A percentile compares a stretch with the other conserved stretches of the same genome.
These are phyloP conservation scores for Seira ritae DNA, from an alignment of 2,888 invertebrate species.

Conservation along the genomic window DNA sequence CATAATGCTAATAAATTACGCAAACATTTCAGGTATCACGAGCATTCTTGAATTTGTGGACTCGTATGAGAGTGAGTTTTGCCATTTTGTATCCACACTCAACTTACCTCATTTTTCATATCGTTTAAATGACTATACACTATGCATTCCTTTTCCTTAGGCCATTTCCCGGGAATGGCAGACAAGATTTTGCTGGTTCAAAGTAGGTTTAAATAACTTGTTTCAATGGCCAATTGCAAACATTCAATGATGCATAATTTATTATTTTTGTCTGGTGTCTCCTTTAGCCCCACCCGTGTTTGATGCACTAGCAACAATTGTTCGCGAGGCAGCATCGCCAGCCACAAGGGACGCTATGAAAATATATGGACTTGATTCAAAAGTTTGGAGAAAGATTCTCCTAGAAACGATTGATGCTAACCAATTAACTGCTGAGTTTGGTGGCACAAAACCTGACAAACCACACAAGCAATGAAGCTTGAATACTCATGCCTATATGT, in stretches of 20 bases:
- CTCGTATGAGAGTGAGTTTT: constrained; percentile 52
- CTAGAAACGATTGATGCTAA: constrained; percentile 29
- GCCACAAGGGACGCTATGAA: constrained; percentile 38
- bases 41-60: constrained; percentile 48
- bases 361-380: constrained; percentile 43
- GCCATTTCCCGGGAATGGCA: constrained; percentile 49
- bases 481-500: no score
- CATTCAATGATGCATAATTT: background rate
- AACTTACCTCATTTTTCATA: constrained; percentile 4
- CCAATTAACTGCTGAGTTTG: constrained; percentile 48
- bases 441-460: constrained; percentile 38
- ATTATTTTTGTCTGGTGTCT: background rate
- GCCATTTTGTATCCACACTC: no score
- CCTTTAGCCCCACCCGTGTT: constrained; percentile 43
- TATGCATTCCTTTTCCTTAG: background rate
- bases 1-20: background rate
- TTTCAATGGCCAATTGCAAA: background rate
- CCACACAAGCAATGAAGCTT: background rate
- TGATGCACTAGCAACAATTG: constrained; percentile 28
- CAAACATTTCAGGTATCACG: constrained; percentile 27
- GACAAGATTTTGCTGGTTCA: constrained; percentile 36
- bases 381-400: constrained; percentile 39
- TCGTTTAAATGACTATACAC: background rate
- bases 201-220: constrained; percentile 28
- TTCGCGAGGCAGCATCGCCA: constrained; percentile 38